Evolutionary conservation across 53 echinoderm and acorn worm genomes (phyloP), one percentile per base, ranked within the genome.

Genomic region (Zoroaster sp.): DNA sequence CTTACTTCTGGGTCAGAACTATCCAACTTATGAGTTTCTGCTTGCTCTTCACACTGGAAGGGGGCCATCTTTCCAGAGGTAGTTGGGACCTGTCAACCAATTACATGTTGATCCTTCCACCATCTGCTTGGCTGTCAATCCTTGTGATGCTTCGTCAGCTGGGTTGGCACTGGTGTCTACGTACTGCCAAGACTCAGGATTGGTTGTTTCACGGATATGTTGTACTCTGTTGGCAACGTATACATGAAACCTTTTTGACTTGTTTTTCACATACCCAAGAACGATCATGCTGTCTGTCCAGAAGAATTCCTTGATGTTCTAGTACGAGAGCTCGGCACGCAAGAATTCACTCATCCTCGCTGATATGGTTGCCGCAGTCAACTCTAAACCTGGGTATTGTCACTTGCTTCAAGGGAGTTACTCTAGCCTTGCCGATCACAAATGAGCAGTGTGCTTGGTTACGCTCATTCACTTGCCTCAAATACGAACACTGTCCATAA

Each of bases 351-450:
- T 90, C 65, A 90, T 80, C 74, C 83, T 90, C 2, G 87, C 88
- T 42, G 93, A 90, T 21, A 93, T 54, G n/a, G 87, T 90, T 31
- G 89, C 93, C 7, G 93, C 93, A 68, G 93, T 35, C 53, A 89
- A 43, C 59, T 93, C 93, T 0, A 93, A n/a, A 77, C 31, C 93
- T 83, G 1, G 89, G 86, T 0, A 93, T 49, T 33, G 93, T 93
- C 10, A 59, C 37, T 12, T 38, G 59, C 91, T n/a, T n/a, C n/a
- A n/a, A n/a, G n/a, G n/a, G n/a, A n/a, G n/a, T n/a, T n/a, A n/a
- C n/a, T n/a, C n/a, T 89, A 4, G 94, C 85, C 53, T 94, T 94
- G 2, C 78, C 94, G 8, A 89, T 85, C 32, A 93, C 94, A 47
- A 93, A 88, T 11, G 94, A 66, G 53, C 87, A 89, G 13, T 44